Evolutionary conservation across 37 sponge, comb jelly and placozoan species (phyloP), one percentile per base, ranked within the genome.

Genomic region (Geodia barretti): DNA sequence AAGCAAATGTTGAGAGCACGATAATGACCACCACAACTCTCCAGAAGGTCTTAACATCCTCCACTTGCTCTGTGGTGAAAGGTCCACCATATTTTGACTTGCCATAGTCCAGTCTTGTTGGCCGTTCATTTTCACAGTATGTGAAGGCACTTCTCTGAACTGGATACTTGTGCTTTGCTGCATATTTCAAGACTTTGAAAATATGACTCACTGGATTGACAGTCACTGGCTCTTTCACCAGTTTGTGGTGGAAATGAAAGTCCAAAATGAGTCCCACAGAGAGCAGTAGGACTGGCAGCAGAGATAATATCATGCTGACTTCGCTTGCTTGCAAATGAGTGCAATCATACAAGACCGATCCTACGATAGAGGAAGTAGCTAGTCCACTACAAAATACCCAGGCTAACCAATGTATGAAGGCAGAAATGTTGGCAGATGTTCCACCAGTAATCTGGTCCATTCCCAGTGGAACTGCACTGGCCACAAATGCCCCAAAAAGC

Each of bases 61-160:
- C 71, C 11, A 70, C 71, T 37, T 70, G 71, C 41, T 70, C 71
- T 1, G 71, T 70, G 0, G 41, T 70, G 36, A 70, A 70, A 19
- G 71, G 71, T 5, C 71, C 71, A 0, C 71, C 71, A 37, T 70
- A 70, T 4, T 37, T 33, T 7, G 71, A 70, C 36, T 70, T 70
- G 2, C 71, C 71, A 17, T 39, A 36, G 8, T 70, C 71, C 36
- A 70, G 36, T 36, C 71, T 70, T 37, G 71, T 39, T 36, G 39
- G 36, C 11, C 3, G 21, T 36, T 70, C 36, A 37, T 70, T 37
- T 34, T 70, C 71, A n/a, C 71, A 70, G 35, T 70, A 70, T 1
- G 71, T 70, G n/a, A 36, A 36, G 23, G 71, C 71, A 23, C 71
- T 70, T 23, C 71, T 70, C 5, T 70, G 40, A 3, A 36, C 24